Evolutionary conservation across 2,113 vertebrate genomes (phyloP).

Genomic region (Tichodroma muraria): DNA sequence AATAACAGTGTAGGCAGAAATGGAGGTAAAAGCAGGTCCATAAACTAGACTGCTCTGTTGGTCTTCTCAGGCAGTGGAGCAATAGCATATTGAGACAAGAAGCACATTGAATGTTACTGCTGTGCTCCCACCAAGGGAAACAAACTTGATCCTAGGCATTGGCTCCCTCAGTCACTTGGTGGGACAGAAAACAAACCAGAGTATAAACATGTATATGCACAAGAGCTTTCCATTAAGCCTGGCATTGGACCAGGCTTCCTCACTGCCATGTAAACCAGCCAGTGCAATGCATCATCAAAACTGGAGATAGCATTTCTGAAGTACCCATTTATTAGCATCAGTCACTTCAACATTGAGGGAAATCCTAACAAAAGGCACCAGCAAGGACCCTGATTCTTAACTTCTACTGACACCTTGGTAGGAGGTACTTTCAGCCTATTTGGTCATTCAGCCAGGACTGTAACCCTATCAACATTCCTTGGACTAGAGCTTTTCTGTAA

Average conservation of each 20-base stretch:
- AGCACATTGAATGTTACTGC: background rate
- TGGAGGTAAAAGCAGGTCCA: background rate
- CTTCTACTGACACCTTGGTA: background rate
- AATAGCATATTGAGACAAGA: background rate
- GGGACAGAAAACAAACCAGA: background rate
- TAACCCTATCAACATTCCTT: background rate
- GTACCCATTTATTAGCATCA: background rate
- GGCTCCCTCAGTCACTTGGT: background rate
- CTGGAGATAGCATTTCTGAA: background rate
- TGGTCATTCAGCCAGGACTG: background rate
- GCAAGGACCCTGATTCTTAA: background rate
- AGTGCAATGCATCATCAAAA: background rate
- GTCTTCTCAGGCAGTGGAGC: background rate
- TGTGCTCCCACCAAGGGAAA: background rate
- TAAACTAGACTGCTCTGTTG: background rate
- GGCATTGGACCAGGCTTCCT: background rate
- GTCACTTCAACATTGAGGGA: background rate
- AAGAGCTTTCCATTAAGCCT: background rate
- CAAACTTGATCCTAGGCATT: background rate
- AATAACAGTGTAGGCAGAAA: background rate
- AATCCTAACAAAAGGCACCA: background rate
- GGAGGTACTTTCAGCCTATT: background rate
- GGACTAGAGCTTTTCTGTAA: background rate
- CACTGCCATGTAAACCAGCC: background rate
- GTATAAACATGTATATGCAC: background rate